Evolutionary conservation across 2,888 invertebrate genomes (phyloP).

Genomic region (Yponomeuta sedellus): DNA sequence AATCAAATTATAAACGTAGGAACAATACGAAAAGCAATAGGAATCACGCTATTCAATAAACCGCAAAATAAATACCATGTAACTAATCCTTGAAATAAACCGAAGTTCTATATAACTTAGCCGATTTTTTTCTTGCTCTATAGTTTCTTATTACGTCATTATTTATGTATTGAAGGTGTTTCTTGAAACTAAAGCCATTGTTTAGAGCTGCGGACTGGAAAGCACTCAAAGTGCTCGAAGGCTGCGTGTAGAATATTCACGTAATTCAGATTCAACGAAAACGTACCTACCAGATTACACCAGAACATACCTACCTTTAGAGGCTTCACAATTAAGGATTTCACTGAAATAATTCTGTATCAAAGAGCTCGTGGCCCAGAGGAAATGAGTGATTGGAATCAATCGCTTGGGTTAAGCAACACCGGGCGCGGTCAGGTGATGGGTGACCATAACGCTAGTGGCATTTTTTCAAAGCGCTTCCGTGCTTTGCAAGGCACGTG

Average conservation of each 20-base stretch:
- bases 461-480: no score
- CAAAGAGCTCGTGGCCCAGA: no score
- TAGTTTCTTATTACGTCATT: not conserved
- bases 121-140: not conserved
- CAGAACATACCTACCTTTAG: no score
- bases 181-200: slow-evolving; percentile 4
- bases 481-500: no score
- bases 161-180: not conserved
- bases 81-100: not conserved
- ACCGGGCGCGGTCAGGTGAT: no score
- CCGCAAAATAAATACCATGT: not conserved
- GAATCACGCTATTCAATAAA: not conserved
- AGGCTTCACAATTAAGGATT: no score
- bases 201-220: not conserved
- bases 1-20: not conserved
- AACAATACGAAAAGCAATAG: not conserved
- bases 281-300: no score
- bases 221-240: not conserved
- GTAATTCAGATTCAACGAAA: not conserved
- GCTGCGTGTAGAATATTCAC: not conserved
- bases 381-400: no score
- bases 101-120: not conserved
- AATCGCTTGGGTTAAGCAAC: no score
- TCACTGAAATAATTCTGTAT: no score
- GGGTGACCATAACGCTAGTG: no score